These are phyloP conservation scores for Hydropotes inermis DNA, from an alignment of 2,113 vertebrate species.

Conservation along the genomic window DNA sequence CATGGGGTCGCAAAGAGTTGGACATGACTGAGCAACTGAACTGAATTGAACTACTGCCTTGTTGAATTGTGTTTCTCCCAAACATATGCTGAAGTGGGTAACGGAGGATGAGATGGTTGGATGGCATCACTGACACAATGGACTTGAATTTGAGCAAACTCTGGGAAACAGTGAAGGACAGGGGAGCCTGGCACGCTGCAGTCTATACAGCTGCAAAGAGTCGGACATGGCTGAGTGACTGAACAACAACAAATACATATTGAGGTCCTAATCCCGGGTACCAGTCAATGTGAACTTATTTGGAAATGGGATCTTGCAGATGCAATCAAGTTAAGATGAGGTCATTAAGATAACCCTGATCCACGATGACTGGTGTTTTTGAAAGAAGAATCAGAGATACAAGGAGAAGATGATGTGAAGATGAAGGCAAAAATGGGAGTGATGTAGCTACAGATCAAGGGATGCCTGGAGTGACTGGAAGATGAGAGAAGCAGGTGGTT, in stretches of 20 bases:
- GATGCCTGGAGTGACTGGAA: neutral
- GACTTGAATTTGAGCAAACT: neutral
- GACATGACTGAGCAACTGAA: neutral
- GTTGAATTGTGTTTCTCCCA: neutral
- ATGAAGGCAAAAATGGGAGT: neutral
- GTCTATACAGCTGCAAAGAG: neutral
- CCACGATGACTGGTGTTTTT: too few species aligned
- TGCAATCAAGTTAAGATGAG: neutral
- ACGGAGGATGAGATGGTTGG: neutral
- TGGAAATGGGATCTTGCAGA: neutral
- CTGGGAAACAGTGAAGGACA: neutral
- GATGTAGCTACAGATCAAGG: accelerated
- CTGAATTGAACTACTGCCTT: neutral
- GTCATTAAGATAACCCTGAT: neutral
- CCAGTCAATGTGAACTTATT: neutral
- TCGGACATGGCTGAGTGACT: accelerated
- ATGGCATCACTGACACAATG: neutral
- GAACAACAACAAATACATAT: neutral
- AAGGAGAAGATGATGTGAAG: accelerated
- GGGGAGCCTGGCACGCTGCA: neutral
- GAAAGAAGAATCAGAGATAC: neutral
- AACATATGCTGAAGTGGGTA: neutral
- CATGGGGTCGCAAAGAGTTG: accelerated
- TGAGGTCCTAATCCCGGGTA: neutral
- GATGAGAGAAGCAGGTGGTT: neutral